phyloP scores from a whole-genome alignment of 2,888 invertebrate genomes.

The Amblyjoppa fuscipennis region DNA sequence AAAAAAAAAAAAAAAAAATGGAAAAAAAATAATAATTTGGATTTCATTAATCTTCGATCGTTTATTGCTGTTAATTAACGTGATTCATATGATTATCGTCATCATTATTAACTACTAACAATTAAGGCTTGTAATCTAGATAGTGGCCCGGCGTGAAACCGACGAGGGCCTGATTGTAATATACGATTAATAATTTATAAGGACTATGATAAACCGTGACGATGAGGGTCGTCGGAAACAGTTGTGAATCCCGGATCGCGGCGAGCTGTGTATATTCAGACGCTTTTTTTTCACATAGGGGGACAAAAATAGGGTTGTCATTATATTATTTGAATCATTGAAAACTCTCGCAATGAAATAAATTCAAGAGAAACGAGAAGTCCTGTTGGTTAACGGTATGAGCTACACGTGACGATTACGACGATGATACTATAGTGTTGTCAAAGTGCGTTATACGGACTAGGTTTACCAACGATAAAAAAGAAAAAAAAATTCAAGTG shows the following conservation, averaged over 20 bases:
- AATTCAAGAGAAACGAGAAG: constrained; percentile 33
- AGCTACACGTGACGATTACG: constrained; percentile 44
- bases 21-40: constrained; percentile 45
- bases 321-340: constrained; percentile 61
- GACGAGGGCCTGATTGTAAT: constrained; percentile 72
- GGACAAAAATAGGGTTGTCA: constrained; percentile 66
- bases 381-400: constrained; percentile 51
- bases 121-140: constrained; percentile 76
- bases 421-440: constrained; percentile 48
- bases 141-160: constrained; percentile 62
- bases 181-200: constrained; percentile 67
- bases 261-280: constrained; percentile 70
- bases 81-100: constrained; percentile 73
- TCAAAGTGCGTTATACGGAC: constrained; percentile 54
- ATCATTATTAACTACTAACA: constrained; percentile 73
- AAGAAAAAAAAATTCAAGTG: constrained; percentile 61
- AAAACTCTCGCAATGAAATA: constrained; percentile 6
- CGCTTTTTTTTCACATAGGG: constrained; percentile 72
- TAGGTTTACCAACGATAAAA: constrained; percentile 58
- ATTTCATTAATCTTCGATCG: constrained; percentile 71
- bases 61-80: constrained; percentile 69
- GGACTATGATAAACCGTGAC: constrained; percentile 50
- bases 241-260: constrained; percentile 56
- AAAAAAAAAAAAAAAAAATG: not conserved
- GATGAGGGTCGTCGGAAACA: constrained; percentile 55